Evolutionary conservation across 2,888 invertebrate genomes (phyloP).

Genomic region (Andrena hattorfiana): DNA sequence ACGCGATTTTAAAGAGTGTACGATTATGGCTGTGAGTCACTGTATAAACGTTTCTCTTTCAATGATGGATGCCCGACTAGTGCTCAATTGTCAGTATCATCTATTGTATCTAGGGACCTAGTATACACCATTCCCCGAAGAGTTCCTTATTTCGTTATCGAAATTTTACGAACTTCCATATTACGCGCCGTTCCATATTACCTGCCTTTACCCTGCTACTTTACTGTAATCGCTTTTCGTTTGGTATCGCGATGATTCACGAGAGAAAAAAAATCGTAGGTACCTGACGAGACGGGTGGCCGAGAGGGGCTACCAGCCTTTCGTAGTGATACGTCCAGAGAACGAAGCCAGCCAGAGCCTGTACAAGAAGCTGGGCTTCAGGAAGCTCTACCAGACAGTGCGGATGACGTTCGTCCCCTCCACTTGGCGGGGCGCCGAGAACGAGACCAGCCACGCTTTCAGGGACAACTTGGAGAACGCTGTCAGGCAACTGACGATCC

Average conservation of each 20-base stretch:
- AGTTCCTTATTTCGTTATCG: too few relatives aligned
- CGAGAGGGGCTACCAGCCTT: slow-evolving; percentile 92
- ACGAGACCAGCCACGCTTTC: slow-evolving; percentile 69
- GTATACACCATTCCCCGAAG: too few relatives aligned
- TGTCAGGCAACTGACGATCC: slow-evolving; percentile 75
- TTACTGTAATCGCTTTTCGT: background rate
- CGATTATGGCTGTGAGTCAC: too few relatives aligned
- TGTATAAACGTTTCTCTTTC: too few relatives aligned
- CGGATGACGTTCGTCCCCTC: slow-evolving; percentile 91
- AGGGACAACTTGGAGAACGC: slow-evolving; percentile 78
- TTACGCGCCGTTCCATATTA: too few relatives aligned
- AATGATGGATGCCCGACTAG: too few relatives aligned
- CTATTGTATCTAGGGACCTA: too few relatives aligned
- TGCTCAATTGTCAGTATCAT: too few relatives aligned
- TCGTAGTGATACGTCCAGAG: slow-evolving; percentile 94
- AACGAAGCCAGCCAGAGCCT: slow-evolving; percentile 94
- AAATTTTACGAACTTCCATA: too few relatives aligned
- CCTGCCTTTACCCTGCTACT: too few relatives aligned
- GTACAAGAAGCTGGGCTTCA: slow-evolving; percentile 93
- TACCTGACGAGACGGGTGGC: slow-evolving; percentile 87
- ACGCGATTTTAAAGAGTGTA: too few relatives aligned
- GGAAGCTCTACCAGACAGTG: slow-evolving; percentile 92
- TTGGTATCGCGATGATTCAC: background rate
- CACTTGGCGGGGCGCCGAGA: slow-evolving; percentile 78
- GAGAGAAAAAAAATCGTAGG: slow-evolving; percentile 65